Conservation (phyloP, 2,888 invertebrate species). For the Drosophila monieri region DNA sequence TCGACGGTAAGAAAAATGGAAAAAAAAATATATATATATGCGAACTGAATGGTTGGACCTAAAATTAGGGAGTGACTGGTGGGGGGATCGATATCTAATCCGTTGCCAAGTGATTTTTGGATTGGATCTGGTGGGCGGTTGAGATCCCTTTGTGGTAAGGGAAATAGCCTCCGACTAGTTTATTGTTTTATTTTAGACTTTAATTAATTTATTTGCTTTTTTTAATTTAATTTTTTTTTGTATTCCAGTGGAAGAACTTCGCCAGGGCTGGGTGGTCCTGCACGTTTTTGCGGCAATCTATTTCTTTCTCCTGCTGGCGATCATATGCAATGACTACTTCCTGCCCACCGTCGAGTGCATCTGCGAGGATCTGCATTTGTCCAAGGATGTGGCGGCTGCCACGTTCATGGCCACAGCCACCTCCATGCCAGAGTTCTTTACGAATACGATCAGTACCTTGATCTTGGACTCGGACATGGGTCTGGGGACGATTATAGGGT, state of each 20-base stretch:
- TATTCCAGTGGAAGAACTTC: slow-evolving; percentile 86
- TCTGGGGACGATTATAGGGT: slow-evolving; percentile 94
- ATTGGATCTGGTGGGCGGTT: slow-evolving; percentile 12
- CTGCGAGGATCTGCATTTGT: slow-evolving; percentile 90
- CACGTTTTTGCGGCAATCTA: slow-evolving; percentile 92
- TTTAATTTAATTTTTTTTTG: no score
- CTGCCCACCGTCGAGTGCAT: slow-evolving; percentile 95
- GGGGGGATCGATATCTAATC: slow-evolving; percentile 17
- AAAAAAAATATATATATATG: no score
- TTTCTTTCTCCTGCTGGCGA: slow-evolving; percentile 92
- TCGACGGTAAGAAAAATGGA: no score
- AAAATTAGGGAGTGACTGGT: slow-evolving; percentile 6
- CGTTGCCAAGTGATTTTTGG: slow-evolving; percentile 18
- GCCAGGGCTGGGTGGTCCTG: slow-evolving; percentile 90
- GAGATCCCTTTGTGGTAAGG: neutral
- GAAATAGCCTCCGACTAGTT: neutral
- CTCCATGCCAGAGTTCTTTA: slow-evolving; percentile 96
- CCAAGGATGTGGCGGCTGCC: slow-evolving; percentile 96
- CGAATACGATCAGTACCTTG: slow-evolving; percentile 94
- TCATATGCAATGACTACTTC: slow-evolving; percentile 96
- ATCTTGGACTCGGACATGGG: slow-evolving; percentile 93
- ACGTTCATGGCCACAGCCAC: slow-evolving; percentile 99
- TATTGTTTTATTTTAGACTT: no score
- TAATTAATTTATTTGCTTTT: neutral
- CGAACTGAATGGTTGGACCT: neutral